These are phyloP conservation scores for Myzus persicae DNA, from an alignment of 1,140 invertebrate genomes.

Conservation along the genomic window DNA sequence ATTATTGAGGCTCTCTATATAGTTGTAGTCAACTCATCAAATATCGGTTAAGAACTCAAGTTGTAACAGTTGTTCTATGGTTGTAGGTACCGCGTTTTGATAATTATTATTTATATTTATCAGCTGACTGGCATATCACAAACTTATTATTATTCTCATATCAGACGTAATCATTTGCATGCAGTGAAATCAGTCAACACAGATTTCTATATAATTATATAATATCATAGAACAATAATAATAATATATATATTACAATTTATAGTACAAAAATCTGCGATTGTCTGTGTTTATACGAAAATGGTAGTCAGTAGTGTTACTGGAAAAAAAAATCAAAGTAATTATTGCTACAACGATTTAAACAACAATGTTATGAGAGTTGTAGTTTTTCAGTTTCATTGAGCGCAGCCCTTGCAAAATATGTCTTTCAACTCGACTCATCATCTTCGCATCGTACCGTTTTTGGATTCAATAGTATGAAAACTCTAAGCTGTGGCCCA, in stretches of 20 bases:
- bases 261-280: background rate
- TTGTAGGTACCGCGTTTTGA: background rate
- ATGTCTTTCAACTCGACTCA: background rate
- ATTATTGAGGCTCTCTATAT: too few species aligned
- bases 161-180: background rate
- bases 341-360: background rate
- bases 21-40: too few species aligned
- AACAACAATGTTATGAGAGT: background rate
- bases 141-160: background rate
- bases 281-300: background rate
- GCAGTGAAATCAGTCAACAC: background rate
- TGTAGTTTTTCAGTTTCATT: background rate
- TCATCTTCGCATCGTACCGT: background rate
- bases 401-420: background rate
- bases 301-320: background rate
- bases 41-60: too few species aligned
- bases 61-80: too few species aligned
- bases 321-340: background rate
- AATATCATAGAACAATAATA: too few species aligned
- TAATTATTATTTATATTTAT: background rate
- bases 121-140: background rate
- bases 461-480: background rate
- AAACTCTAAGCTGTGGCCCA: background rate
- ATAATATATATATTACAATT: background rate
- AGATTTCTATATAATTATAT: too few species aligned